phyloP scores from a whole-genome alignment of 2,797 vertebrate species.

The Staurois parvus region DNA sequence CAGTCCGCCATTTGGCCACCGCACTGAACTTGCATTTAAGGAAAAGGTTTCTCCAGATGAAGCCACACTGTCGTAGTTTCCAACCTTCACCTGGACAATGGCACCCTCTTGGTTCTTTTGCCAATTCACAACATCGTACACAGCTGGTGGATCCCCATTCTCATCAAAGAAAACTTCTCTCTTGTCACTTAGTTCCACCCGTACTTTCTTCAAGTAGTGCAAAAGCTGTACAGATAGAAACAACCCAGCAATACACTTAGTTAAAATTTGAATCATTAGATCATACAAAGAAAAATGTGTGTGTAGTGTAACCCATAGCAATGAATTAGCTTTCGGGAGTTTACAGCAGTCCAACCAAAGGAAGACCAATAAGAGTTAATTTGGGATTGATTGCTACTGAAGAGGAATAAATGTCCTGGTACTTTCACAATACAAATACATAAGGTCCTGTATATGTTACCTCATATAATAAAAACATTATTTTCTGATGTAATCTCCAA shows the following conservation, averaged over 20 bases:
- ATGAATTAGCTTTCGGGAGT: too few species aligned
- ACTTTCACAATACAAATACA: too few species aligned
- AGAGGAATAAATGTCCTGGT: too few species aligned
- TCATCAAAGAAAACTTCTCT: background rate
- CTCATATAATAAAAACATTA: too few species aligned
- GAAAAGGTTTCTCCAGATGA: slow-evolving; percentile 11
- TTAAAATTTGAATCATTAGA: background rate
- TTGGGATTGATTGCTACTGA: too few species aligned
- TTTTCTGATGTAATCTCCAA: too few species aligned
- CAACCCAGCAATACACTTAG: background rate
- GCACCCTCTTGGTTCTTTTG: slow-evolving; percentile 3
- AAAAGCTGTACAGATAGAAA: background rate
- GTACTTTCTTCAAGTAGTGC: background rate
- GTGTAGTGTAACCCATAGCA: too few species aligned
- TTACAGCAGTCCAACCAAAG: too few species aligned
- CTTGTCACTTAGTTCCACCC: background rate
- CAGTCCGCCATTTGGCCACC: slow-evolving; percentile 11
- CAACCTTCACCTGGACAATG: background rate
- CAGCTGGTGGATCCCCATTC: slow-evolving; percentile 1
- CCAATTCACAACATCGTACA: slow-evolving; percentile 20
- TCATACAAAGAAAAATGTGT: too few species aligned
- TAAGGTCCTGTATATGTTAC: too few species aligned
- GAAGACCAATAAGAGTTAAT: too few species aligned
- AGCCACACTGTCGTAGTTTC: slow-evolving; percentile 13
- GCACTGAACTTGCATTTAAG: slow-evolving; percentile 30